phyloP scores from a whole-genome alignment of 2,797 vertebrate genomes.

The Pipistrellus kuhlii region DNA sequence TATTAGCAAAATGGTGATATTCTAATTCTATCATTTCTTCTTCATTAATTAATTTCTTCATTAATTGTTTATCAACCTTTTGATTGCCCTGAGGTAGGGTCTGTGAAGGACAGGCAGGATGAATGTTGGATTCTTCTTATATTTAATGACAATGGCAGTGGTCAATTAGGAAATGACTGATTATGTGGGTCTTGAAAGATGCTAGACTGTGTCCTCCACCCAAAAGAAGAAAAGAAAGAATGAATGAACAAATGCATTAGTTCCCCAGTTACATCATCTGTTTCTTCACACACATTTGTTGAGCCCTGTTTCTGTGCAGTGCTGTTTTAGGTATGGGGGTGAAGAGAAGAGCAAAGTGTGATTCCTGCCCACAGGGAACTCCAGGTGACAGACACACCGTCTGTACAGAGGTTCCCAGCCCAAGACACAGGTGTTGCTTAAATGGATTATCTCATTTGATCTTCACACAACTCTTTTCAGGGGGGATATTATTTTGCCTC shows the following conservation, averaged over 20 bases:
- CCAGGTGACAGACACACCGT: background rate
- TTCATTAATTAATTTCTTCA: slow-evolving; percentile 14
- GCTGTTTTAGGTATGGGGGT: background rate
- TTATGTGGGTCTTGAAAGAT: background rate
- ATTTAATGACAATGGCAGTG: slow-evolving; percentile 26
- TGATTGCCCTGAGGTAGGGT: background rate
- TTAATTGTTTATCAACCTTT: slow-evolving; percentile 15
- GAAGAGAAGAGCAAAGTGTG: background rate
- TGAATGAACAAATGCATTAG: background rate
- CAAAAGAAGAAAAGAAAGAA: background rate
- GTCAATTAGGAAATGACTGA: slow-evolving; percentile 1
- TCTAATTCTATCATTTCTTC: slow-evolving; percentile 13
- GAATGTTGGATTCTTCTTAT: slow-evolving; percentile 37
- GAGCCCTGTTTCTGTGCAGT: background rate
- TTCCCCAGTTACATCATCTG: background rate
- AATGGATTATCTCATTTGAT: background rate
- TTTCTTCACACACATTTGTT: background rate
- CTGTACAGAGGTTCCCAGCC: background rate
- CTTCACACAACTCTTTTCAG: slow-evolving; percentile 4
- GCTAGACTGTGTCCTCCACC: background rate
- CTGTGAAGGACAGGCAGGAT: background rate
- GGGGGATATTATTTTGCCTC: background rate
- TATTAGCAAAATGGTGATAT: slow-evolving; percentile 35
- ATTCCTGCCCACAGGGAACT: background rate
- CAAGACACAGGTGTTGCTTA: background rate